Conservation (phyloP, 1,140 invertebrate genomes). For the Anoplolepis gracilipes region DNA sequence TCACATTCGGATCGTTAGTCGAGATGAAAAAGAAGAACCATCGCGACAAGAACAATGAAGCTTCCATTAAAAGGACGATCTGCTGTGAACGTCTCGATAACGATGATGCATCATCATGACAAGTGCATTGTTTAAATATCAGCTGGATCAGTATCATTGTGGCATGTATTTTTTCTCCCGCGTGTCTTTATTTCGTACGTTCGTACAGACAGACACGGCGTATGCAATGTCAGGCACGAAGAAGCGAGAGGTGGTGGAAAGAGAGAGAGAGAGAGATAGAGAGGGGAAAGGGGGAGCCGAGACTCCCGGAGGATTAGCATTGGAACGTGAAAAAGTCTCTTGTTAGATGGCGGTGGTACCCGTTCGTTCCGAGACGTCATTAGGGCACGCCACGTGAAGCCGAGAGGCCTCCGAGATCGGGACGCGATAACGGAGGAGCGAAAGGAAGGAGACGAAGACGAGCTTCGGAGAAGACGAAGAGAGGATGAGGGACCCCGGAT, state of each 20-base stretch:
- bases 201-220: conserved; percentile 2
- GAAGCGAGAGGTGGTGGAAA: not conserved
- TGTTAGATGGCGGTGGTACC: conserved; percentile 81
- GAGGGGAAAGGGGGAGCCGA: conserved; percentile 45
- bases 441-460: conserved; percentile 47
- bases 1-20: no score
- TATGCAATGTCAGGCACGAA: not conserved
- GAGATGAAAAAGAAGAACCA: not conserved
- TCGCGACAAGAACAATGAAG: not conserved
- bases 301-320: conserved; percentile 81
- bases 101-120: conserved; percentile 30
- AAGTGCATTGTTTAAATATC: conserved; percentile 19
- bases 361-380: conserved; percentile 82
- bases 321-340: conserved; percentile 83
- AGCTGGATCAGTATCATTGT: conserved; percentile 8
- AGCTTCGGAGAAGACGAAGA: conserved; percentile 56
- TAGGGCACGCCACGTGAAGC: conserved; percentile 84
- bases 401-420: conserved; percentile 80
- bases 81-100: not conserved
- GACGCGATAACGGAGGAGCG: conserved; percentile 75
- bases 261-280: not conserved
- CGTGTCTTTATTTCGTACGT: conserved; percentile 27
- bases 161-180: not conserved
- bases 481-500: conserved; percentile 50
- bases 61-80: not conserved